Evolutionary conservation across 2,888 invertebrate species (phyloP).

Genomic region (Apamea anceps): DNA sequence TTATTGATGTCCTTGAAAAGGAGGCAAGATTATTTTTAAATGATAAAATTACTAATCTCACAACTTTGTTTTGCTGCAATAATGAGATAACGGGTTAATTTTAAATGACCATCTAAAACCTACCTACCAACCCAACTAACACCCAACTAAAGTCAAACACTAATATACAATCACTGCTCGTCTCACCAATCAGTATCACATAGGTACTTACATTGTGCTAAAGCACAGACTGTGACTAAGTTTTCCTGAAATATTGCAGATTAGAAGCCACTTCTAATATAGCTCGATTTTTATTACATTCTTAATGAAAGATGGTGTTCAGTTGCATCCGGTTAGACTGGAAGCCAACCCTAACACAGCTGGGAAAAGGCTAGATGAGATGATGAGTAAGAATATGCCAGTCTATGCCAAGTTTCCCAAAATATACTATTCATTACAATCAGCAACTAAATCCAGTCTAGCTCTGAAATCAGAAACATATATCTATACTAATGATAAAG

Average conservation of each 20-base stretch:
- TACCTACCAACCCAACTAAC: background rate
- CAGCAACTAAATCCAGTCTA: background rate
- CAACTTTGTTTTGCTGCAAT: background rate
- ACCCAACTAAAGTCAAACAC: background rate
- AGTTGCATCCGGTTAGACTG: background rate
- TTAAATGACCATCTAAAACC: background rate
- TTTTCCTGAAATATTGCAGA: constrained; percentile 13
- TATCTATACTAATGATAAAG: too few species aligned
- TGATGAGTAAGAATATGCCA: background rate
- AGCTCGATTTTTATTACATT: background rate
- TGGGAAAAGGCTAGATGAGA: background rate
- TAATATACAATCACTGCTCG: background rate
- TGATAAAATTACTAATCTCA: background rate
- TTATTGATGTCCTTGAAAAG: constrained; percentile 18
- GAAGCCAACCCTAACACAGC: background rate
- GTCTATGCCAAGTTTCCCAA: background rate
- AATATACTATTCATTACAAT: background rate
- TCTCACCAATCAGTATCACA: constrained; percentile 8
- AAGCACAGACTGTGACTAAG: background rate
- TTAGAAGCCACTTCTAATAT: background rate
- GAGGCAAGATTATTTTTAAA: background rate
- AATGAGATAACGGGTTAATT: background rate
- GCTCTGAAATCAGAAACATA: background rate
- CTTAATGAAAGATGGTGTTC: background rate
- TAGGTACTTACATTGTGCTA: constrained; percentile 15